Percentiles rank a stretch among this genome's conserved stretches.
Conservation (phyloP, 2,888 invertebrate species). For the Epinotia nisella region DNA sequence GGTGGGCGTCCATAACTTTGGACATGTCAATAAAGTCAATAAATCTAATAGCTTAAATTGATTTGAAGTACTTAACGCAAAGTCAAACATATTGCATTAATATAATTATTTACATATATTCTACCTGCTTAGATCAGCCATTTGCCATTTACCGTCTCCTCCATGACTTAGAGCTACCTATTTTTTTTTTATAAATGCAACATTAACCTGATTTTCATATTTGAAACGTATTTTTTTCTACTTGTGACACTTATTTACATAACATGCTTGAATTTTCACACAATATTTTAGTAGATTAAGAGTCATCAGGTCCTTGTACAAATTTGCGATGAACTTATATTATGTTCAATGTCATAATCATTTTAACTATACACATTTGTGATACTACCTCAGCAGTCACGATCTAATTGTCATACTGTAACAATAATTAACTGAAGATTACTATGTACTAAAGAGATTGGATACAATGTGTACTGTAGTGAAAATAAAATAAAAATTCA, state of each 20-base stretch:
- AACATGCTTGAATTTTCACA: background rate
- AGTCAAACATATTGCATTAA: constrained; percentile 33
- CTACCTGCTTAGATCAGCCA: constrained; percentile 1
- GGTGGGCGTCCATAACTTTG: constrained; percentile 33
- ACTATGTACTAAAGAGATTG: no score
- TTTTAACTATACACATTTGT: background rate
- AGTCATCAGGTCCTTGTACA: background rate
- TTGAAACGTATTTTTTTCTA: background rate
- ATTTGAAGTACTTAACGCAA: constrained; percentile 31
- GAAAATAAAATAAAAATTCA: no score
- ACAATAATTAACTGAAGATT: no score
- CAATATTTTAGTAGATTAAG: background rate
- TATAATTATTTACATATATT: constrained; percentile 42
- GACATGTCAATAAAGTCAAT: constrained; percentile 28
- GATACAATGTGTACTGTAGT: no score
- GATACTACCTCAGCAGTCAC: no score
- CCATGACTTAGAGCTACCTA: constrained; percentile 25
- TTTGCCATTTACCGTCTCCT: constrained; percentile 10
- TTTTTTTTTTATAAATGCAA: constrained; percentile 24
- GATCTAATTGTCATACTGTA: no score
- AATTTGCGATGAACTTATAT: background rate
- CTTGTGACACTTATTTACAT: background rate
- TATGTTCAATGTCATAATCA: background rate
- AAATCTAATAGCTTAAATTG: constrained; percentile 21
- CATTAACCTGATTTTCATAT: constrained; percentile 2